Percentiles rank a stretch among this genome's conserved stretches.
Conservation (phyloP, 2,113 vertebrate genomes). For the Lampris megalopsis region DNA sequence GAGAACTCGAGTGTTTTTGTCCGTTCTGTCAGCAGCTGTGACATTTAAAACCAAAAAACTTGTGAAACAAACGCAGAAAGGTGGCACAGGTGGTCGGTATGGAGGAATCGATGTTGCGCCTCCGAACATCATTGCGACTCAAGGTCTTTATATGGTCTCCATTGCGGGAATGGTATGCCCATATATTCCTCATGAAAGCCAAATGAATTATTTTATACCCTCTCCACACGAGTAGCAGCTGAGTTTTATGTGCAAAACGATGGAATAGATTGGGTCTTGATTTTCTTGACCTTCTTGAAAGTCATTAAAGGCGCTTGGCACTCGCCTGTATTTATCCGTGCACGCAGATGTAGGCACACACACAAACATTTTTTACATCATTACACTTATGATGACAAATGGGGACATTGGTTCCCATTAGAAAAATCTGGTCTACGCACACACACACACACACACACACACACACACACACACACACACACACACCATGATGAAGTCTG, state of each 20-base stretch:
- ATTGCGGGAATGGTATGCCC: neutral
- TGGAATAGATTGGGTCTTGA: neutral
- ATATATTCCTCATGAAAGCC: neutral
- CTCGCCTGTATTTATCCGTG: too few relatives aligned
- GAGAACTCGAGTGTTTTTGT: slow-evolving; percentile 6
- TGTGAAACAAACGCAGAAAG: slow-evolving; percentile 13
- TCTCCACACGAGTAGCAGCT: too few relatives aligned
- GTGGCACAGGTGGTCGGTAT: slow-evolving; percentile 56
- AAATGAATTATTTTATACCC: neutral
- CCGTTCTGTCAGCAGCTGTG: neutral
- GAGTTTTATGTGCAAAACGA: too few relatives aligned
- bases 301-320: neutral
- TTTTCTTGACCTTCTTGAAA: slow-evolving; percentile 6
- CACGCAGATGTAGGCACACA: neutral
- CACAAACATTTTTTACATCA: too few relatives aligned
- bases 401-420: too few relatives aligned
- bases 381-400: too few relatives aligned
- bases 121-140: slow-evolving; percentile 21
- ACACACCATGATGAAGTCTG: neutral
- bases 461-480: neutral
- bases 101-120: slow-evolving; percentile 27
- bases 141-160: slow-evolving; percentile 33
- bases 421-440: neutral
- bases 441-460: neutral
- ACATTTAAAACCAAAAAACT: slow-evolving; percentile 24